Conservation (phyloP, 1,140 invertebrate species). For the Metaphire vulgaris region DNA sequence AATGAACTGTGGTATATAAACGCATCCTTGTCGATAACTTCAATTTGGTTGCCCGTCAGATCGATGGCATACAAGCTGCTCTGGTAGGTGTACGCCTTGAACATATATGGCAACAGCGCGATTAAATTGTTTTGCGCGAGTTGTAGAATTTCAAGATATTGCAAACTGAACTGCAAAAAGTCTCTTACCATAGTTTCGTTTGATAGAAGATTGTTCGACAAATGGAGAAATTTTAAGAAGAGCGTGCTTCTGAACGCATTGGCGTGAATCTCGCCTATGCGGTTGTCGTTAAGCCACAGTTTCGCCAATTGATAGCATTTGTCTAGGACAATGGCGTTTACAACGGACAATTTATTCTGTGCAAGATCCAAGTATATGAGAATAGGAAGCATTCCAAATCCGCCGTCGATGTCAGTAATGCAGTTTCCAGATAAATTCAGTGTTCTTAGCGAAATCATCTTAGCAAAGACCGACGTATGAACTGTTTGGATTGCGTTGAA, state of each 20-base stretch:
- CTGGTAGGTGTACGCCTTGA: not conserved
- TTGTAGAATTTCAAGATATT: not conserved
- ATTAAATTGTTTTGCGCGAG: not conserved
- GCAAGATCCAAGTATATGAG: not conserved
- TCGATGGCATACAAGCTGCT: not conserved
- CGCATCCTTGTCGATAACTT: not conserved
- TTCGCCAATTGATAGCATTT: not conserved
- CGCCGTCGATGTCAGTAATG: not conserved
- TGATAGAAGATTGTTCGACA: not conserved
- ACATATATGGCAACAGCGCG: not conserved
- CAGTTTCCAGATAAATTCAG: not conserved
- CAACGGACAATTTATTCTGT: not conserved
- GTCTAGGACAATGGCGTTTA: not conserved
- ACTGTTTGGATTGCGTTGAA: not conserved
- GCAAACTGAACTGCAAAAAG: not conserved
- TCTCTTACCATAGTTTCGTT: not conserved
- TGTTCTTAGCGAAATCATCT: not conserved
- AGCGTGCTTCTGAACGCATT: not conserved
- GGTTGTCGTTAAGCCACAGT: not conserved
- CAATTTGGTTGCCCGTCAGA: not conserved
- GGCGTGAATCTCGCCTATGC: not conserved
- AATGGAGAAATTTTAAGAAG: not conserved
- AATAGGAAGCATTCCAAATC: not conserved
- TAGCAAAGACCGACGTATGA: not conserved
- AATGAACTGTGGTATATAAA: not conserved